These are phyloP conservation scores for Burhinus bistriatus DNA, from an alignment of 2,113 vertebrate species.

Conservation along the genomic window DNA sequence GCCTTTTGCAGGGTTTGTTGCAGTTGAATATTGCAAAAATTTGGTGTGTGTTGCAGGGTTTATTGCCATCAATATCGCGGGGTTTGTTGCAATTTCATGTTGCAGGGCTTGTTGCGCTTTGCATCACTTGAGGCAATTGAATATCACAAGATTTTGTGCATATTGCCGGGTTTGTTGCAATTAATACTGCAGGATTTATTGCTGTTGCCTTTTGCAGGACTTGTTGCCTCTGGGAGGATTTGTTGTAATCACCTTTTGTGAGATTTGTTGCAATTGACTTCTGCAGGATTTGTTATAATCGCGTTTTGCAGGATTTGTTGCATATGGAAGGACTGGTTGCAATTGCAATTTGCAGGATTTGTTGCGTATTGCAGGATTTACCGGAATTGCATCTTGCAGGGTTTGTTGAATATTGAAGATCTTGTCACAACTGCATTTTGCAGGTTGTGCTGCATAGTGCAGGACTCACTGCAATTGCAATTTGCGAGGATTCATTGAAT, in stretches of 20 bases:
- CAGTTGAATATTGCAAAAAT: neutral
- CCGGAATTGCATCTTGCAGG: rapidly evolving
- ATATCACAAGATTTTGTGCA: rapidly evolving
- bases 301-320: neutral
- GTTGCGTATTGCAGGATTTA: rapidly evolving
- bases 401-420: no score
- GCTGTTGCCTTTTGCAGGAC: neutral
- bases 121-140: rapidly evolving
- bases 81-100: neutral
- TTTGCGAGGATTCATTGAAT: neutral
- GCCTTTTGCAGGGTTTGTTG: neutral
- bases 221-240: neutral
- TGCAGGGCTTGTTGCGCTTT: neutral
- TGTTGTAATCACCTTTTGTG: neutral
- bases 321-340: neutral
- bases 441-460: neutral
- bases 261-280: neutral
- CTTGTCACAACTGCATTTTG: rapidly evolving
- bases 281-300: neutral
- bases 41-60: neutral
- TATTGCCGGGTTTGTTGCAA: neutral
- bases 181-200: neutral
- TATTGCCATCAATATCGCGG: neutral
- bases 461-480: rapidly evolving
- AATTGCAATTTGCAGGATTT: neutral